phyloP scores from a whole-genome alignment of 1,140 invertebrate genomes.

The Pissodes strobi region DNA sequence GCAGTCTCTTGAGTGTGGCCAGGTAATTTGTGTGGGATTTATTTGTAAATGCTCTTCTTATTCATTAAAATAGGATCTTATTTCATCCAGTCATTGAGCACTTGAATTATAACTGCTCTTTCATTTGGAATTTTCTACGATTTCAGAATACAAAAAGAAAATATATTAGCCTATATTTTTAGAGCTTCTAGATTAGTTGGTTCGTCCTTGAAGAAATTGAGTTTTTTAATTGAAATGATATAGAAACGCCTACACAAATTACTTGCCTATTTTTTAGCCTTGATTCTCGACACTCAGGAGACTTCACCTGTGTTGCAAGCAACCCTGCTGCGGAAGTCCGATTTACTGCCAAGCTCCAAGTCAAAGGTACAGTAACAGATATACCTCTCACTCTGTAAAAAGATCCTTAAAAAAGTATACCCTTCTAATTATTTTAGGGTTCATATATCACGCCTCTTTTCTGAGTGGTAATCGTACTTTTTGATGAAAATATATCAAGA shows the following conservation, averaged over 20 bases:
- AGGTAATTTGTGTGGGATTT: conserved; percentile 28
- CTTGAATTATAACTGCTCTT: too few relatives aligned
- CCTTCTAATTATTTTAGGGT: not conserved
- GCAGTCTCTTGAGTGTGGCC: conserved; percentile 69
- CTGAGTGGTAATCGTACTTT: not conserved
- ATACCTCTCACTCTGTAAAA: not conserved
- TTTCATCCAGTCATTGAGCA: too few relatives aligned
- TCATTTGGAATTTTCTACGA: too few relatives aligned
- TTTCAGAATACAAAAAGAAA: too few relatives aligned
- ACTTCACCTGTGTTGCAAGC: conserved; percentile 81
- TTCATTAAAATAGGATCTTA: too few relatives aligned
- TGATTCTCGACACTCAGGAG: conserved; percentile 73
- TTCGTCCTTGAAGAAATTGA: too few relatives aligned
- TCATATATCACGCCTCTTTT: not conserved
- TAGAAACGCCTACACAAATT: conserved; percentile 14
- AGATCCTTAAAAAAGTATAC: not conserved
- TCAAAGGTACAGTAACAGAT: conserved; percentile 70
- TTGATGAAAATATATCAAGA: too few relatives aligned
- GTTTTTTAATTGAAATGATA: too few relatives aligned
- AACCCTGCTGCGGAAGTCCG: conserved; percentile 78
- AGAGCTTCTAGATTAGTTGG: too few relatives aligned
- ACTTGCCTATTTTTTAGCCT: conserved; percentile 66
- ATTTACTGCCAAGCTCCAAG: conserved; percentile 78
- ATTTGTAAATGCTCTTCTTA: too few relatives aligned
- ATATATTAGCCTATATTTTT: too few relatives aligned